Percentiles rank a stretch among this genome's conserved stretches.
phyloP scores from a whole-genome alignment of 2,888 invertebrate genomes.

The Griposia aprilina region DNA sequence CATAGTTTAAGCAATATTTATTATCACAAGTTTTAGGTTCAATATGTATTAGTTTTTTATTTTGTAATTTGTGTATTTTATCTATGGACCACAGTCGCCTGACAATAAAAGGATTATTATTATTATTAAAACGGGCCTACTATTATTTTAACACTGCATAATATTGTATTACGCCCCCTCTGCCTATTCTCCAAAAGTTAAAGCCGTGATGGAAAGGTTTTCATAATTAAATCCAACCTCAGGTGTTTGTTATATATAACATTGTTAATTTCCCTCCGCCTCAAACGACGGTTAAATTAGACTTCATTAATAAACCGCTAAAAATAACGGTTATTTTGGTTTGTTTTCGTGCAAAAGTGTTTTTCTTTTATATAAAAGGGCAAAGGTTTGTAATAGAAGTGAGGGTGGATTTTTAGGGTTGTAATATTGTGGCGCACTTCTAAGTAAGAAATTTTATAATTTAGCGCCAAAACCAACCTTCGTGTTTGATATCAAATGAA shows the following conservation, averaged over 20 bases:
- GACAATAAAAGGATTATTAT: too few species aligned
- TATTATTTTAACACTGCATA: not conserved
- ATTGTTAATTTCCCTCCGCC: constrained; percentile 34
- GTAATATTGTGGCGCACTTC: not conserved
- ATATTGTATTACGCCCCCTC: not conserved
- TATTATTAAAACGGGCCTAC: not conserved
- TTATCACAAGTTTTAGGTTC: too few species aligned
- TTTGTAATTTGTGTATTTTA: too few species aligned
- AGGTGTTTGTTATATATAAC: constrained; percentile 47
- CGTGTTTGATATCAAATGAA: too few species aligned
- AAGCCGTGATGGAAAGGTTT: constrained; percentile 39
- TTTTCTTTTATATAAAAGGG: constrained; percentile 25
- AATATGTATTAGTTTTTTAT: too few species aligned
- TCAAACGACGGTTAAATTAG: constrained; percentile 47
- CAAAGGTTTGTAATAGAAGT: constrained; percentile 16
- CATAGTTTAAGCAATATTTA: too few species aligned
- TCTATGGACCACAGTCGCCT: too few species aligned
- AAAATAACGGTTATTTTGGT: constrained; percentile 37
- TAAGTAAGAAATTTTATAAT: not conserved
- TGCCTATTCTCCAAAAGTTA: not conserved
- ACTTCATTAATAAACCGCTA: constrained; percentile 52
- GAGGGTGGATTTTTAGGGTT: too few species aligned
- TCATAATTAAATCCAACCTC: constrained; percentile 51
- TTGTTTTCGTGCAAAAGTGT: constrained; percentile 24
- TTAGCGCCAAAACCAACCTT: not conserved